Percentiles rank a stretch among this genome's conserved stretches.
Conservation (phyloP, 92 coral and sea anemone species). For the Pocillopora meandrina region DNA sequence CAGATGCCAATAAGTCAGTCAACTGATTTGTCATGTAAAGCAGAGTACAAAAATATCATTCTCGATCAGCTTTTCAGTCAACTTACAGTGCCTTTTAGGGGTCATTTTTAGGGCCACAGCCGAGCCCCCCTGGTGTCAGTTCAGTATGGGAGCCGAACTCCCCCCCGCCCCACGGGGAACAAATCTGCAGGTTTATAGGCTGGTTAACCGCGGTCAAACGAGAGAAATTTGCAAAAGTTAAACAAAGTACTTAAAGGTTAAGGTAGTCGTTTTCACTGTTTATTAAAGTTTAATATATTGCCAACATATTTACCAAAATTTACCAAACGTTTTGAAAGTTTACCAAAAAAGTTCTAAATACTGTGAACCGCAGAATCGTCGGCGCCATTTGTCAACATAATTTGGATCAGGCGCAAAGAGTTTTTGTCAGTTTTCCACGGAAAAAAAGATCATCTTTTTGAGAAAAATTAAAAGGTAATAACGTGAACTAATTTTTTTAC, state of each 20-base stretch:
- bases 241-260: background rate
- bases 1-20: too few species aligned
- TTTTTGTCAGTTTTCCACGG: background rate
- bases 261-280: conserved; percentile 5
- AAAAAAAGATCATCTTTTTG: background rate
- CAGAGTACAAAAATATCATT: too few species aligned
- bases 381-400: background rate
- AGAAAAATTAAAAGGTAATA: background rate
- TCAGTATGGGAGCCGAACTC: too few species aligned
- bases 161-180: too few species aligned
- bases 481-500: background rate
- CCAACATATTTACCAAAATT: background rate
- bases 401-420: conserved; percentile 1
- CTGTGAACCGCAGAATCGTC: conserved; percentile 6
- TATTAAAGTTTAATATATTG: background rate
- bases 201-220: background rate
- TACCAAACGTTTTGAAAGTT: background rate
- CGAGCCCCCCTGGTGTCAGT: too few species aligned
- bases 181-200: too few species aligned
- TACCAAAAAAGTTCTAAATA: background rate
- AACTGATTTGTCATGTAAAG: too few species aligned
- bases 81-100: too few species aligned
- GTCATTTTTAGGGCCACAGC: too few species aligned
- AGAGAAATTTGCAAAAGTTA: background rate
- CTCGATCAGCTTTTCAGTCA: too few species aligned